A percentile compares a stretch with the other conserved stretches of the same genome.
These are phyloP conservation scores for Caenorhabditis macrosperma DNA, from an alignment of 2,888 invertebrate species.

Conservation along the genomic window DNA sequence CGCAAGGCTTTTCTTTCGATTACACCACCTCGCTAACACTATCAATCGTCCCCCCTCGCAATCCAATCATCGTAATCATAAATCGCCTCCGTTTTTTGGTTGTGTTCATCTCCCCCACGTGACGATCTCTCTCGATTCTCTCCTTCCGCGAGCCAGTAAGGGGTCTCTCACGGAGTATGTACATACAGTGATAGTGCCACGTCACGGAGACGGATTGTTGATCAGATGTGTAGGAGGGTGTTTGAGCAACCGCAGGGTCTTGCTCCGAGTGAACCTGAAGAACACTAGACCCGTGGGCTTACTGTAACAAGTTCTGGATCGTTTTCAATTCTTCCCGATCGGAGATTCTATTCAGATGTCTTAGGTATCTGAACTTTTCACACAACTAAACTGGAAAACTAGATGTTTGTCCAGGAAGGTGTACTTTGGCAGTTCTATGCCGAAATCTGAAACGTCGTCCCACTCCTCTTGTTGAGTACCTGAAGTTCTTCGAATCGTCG, in stretches of 20 bases:
- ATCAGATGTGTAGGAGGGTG: slow-evolving; percentile 45
- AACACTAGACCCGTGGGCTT: slow-evolving; percentile 7
- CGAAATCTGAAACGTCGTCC: too few relatives aligned
- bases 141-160: background rate
- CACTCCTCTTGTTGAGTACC: too few relatives aligned
- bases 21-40: slow-evolving; percentile 32
- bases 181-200: slow-evolving; percentile 11
- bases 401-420: too few relatives aligned
- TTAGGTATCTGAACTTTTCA: too few relatives aligned
- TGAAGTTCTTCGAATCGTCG: too few relatives aligned
- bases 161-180: background rate
- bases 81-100: slow-evolving; percentile 1
- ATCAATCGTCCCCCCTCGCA: slow-evolving; percentile 29
- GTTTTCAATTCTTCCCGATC: background rate
- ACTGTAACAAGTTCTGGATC: background rate
- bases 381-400: too few relatives aligned
- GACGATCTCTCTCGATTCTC: background rate
- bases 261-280: slow-evolving; percentile 20
- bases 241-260: slow-evolving; percentile 16
- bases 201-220: too few relatives aligned
- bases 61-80: slow-evolving; percentile 36
- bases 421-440: too few relatives aligned
- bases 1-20: slow-evolving; percentile 41
- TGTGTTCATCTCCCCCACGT: background rate
- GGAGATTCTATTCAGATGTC: too few relatives aligned